A percentile compares a stretch with the other conserved stretches of the same genome.
Conservation (phyloP, 2,888 invertebrate species). For the Prosopocoilus inquinatus region DNA sequence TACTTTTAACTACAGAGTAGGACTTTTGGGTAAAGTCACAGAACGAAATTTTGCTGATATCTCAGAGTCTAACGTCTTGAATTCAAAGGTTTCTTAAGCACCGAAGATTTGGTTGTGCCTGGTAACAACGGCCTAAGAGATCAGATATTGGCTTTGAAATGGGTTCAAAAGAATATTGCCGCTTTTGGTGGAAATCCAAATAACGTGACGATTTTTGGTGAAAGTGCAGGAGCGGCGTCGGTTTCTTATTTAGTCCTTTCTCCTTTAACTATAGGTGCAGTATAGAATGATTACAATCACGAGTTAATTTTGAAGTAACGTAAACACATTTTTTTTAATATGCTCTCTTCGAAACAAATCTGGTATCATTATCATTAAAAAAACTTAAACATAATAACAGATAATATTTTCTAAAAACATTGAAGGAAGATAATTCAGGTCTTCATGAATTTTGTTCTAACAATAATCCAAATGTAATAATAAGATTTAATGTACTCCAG, state of each 20-base stretch:
- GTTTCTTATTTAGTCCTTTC: slow-evolving; percentile 14
- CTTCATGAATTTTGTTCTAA: too few species aligned
- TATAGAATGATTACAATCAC: too few species aligned
- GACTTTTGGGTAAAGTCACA: slow-evolving; percentile 34
- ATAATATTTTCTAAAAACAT: too few species aligned
- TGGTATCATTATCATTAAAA: not conserved
- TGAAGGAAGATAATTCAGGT: too few species aligned
- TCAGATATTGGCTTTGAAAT: slow-evolving; percentile 14
- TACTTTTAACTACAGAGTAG: slow-evolving; percentile 39
- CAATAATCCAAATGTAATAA: too few species aligned
- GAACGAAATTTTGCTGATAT: not conserved
- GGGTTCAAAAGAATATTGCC: slow-evolving; percentile 15
- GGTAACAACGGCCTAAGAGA: slow-evolving; percentile 17
- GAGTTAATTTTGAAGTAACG: not conserved
- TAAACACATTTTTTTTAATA: not conserved
- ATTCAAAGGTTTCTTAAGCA: slow-evolving; percentile 15
- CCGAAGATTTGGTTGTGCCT: slow-evolving; percentile 12
- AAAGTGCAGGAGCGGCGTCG: slow-evolving; percentile 15
- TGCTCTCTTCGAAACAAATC: too few species aligned
- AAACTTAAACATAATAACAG: not conserved
- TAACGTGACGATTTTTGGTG: slow-evolving; percentile 16
- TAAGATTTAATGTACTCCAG: too few species aligned
- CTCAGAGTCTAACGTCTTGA: not conserved
- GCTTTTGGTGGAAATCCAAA: slow-evolving; percentile 16
- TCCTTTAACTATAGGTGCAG: slow-evolving; percentile 8